These are phyloP conservation scores for Bibio marci DNA, from an alignment of 2,888 invertebrate species.

Conservation along the genomic window DNA sequence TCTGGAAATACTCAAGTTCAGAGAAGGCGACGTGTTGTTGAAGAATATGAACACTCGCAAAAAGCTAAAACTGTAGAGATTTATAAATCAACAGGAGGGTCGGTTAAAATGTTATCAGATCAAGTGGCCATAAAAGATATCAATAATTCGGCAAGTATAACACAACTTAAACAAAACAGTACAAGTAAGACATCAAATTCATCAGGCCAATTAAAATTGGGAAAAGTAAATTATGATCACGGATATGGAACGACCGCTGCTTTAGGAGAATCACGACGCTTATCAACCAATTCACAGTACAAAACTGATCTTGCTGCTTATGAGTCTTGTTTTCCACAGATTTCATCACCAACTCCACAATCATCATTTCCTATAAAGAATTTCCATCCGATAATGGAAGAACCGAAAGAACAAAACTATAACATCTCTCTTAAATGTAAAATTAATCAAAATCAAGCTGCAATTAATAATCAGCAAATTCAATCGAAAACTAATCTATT, in stretches of 20 bases:
- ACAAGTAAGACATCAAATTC: constrained; percentile 18
- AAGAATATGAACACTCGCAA: constrained; percentile 48
- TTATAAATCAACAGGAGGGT: constrained; percentile 29
- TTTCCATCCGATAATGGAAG: not conserved
- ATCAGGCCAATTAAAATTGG: no score
- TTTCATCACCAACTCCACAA: not conserved
- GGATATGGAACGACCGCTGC: no score
- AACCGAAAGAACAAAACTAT: not conserved
- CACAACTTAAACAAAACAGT: constrained; percentile 18
- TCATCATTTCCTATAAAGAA: constrained; percentile 3
- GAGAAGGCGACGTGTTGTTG: constrained; percentile 42
- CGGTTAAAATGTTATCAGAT: not conserved
- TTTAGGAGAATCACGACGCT: constrained; percentile 18
- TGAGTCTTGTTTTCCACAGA: constrained; percentile 3
- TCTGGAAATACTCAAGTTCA: constrained; percentile 42
- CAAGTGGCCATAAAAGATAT: constrained; percentile 1
- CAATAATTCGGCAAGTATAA: constrained; percentile 4
- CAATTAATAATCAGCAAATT: constrained; percentile 1
- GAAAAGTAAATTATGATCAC: no score
- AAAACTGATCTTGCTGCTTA: constrained; percentile 16
- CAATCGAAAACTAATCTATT: constrained; percentile 3
- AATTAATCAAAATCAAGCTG: not conserved
- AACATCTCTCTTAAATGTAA: not conserved
- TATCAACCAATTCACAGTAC: constrained; percentile 27
- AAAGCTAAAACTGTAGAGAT: constrained; percentile 47